Conservation (phyloP, 2,888 invertebrate genomes). For the Conus canariensis region DNA sequence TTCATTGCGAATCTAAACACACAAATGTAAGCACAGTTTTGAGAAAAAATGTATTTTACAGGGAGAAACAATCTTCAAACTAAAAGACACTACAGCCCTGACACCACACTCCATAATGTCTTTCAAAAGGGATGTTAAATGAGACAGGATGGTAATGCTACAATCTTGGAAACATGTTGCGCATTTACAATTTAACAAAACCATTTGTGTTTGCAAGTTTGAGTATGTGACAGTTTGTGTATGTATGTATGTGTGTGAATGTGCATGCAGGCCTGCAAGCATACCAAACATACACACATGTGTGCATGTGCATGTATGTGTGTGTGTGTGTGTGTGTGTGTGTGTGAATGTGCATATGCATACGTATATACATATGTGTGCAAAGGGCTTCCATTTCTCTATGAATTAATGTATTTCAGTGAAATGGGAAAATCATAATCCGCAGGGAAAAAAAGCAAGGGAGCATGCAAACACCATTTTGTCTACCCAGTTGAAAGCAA, state of each 20-base stretch:
- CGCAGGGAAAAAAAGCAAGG: not conserved
- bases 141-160: not conserved
- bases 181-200: too few relatives aligned
- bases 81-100: not conserved
- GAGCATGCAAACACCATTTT: not conserved
- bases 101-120: not conserved
- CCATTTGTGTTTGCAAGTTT: not conserved
- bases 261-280: not conserved
- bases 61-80: not conserved
- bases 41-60: not conserved
- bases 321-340: too few relatives aligned
- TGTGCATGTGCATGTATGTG: not conserved
- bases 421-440: not conserved
- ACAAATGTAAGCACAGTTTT: constrained; percentile 17
- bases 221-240: constrained; percentile 18
- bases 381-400: not conserved
- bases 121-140: not conserved
- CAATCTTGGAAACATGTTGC: too few relatives aligned
- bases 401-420: not conserved
- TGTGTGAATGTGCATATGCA: too few relatives aligned
- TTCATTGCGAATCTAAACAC: constrained; percentile 82
- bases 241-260: constrained; percentile 14
- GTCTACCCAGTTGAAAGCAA: too few relatives aligned
- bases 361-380: too few relatives aligned
- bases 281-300: not conserved